Evolutionary conservation across 2,113 vertebrate genomes (phyloP), one percentile per base, ranked within the genome.

Genomic region (Macrotus californicus): DNA sequence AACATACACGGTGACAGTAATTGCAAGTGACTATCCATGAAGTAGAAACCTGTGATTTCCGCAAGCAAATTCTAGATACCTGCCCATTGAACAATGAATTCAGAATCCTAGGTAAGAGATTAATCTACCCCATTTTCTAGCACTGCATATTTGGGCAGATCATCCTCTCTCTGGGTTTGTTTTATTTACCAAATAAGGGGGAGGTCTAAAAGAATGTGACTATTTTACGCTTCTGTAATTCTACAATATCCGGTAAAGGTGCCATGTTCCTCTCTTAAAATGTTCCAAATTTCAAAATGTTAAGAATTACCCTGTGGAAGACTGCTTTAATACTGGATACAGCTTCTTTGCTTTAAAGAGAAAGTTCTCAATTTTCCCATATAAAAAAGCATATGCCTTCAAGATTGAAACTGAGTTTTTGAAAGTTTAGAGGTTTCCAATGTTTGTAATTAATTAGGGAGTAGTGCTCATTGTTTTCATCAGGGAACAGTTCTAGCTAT

Each of bases 391-490:
- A 56, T 34, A 14, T 31, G 66, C 0, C 0, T 75, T 94, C 39
- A 93, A 82, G 34, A 59, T 66, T 56, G 86, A 79, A 86, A 80
- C 26, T n/a, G 13, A 64, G 76, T 80, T 72, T 77, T 5, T 89
- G 41, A 36, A 26, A 43, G 9, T 21, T 16, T 29, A 41, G 3
- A 79, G 4, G 8, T 75, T 88, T 5, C 3, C 21, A 52, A 19
- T 66, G 15, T 50, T 24, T 54, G 9, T 19, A 79, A 29, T 66
- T 67, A 93, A 34, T 39, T 34, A 91, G 1, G 2, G 2, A 83
- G 11, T 64, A 56, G 10, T 79, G 2, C 70, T 88, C 7, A 80
- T 54, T 59, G 12, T n/a, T 61, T 75, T 69, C 21, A 73, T 56
- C 91, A 61, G 19, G 0, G 19, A 84, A 59, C 34, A 91, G 8